Conservation (phyloP, 2,113 vertebrate genomes). For the Erinaceus europaeus region DNA sequence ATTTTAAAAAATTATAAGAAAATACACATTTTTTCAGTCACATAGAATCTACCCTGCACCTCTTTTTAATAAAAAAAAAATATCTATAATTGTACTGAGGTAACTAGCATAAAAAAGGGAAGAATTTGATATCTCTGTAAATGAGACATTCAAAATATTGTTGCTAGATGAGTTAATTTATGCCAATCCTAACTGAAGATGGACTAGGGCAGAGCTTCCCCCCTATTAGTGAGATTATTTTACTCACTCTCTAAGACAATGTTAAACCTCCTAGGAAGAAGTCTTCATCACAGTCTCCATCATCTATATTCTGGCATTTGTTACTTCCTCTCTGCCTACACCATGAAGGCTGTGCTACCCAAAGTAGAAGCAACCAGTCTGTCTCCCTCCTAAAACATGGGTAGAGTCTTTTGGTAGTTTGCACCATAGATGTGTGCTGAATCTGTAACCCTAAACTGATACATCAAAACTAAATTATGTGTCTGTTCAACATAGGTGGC, state of each 20-base stretch:
- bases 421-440: not conserved
- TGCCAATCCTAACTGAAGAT: not conserved
- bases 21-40: too few species aligned
- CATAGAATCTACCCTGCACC: not conserved
- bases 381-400: not conserved
- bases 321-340: not conserved
- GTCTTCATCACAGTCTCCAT: not conserved
- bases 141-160: not conserved
- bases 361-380: not conserved
- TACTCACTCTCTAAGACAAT: not conserved
- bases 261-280: not conserved
- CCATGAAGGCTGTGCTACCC: not conserved
- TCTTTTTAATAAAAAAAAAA: not conserved
- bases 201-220: not conserved
- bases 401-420: not conserved
- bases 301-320: not conserved
- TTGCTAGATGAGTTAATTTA: not conserved
- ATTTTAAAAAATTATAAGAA: too few species aligned
- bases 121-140: not conserved
- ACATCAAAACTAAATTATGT: not conserved
- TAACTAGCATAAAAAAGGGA: slow-evolving; percentile 10
- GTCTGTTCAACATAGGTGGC: not conserved
- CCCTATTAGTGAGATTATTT: not conserved
- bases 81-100: not conserved
- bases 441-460: not conserved